Percentiles rank a stretch among this genome's conserved stretches.
Evolutionary conservation across 2,797 vertebrate genomes (phyloP).

Genomic region (Simalia tracyae): DNA sequence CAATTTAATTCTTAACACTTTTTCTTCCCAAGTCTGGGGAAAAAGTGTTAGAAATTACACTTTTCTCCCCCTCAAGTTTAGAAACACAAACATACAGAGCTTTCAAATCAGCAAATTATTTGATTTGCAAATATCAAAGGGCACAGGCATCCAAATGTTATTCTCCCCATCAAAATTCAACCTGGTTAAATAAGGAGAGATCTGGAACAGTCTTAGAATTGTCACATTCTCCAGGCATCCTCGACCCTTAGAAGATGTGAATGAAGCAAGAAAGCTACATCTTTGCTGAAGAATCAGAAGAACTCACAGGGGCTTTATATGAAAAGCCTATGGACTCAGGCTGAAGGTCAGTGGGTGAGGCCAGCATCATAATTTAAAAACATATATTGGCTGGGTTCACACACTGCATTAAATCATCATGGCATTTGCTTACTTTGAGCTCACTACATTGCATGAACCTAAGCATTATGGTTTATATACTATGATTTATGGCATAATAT

Average conservation of each 20-base stretch:
- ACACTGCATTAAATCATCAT: not conserved
- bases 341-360: not conserved
- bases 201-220: not conserved
- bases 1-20: not conserved
- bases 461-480: not conserved
- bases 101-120: not conserved
- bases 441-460: too few species aligned
- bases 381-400: not conserved
- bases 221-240: not conserved
- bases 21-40: not conserved
- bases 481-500: too few species aligned
- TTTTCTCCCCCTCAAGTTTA: not conserved
- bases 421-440: not conserved
- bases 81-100: not conserved
- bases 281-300: not conserved
- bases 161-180: not conserved
- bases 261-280: not conserved
- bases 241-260: not conserved
- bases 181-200: not conserved
- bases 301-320: not conserved
- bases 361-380: not conserved
- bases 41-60: not conserved
- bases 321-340: not conserved
- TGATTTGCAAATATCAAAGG: not conserved
- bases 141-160: not conserved